Evolutionary conservation across 2,888 invertebrate genomes (phyloP), one percentile per base, ranked within the genome.

Genomic region (Sarcophaga rosellei): DNA sequence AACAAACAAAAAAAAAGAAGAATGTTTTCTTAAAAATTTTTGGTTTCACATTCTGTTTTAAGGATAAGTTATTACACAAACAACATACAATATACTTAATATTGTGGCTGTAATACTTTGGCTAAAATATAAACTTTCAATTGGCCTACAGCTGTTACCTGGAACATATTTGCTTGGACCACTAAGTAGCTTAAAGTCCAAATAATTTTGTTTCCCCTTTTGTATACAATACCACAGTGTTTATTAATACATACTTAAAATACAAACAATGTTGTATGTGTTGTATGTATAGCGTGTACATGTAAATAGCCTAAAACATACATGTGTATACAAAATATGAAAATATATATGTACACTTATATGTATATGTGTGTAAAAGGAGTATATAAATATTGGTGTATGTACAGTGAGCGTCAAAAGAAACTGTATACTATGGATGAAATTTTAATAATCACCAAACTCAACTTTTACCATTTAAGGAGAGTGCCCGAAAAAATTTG

Each of bases 121-220:
- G 73, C 61, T 62, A 61, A 74, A 62, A 62, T 62, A 45, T 11
- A 47, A 21, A 21, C 61, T 74, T 63, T n/a, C 47, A 44, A 53
- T 15, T 53, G 4, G 15, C 53, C 53, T 53, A 53, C 12, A 53
- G 53, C 12, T 15, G 12, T 53, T 53, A 53, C 53, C 53, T 53
- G 15, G 10, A 15, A 53, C 12, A 53, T 53, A 17, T 53, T 53
- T 17, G 17, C 53, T 10, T 53, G 15, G 17, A 15, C 17, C 53
- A 53, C 53, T 47, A 53, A 53, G 53, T 53, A 53, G 53, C 53
- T 53, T 53, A 53, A 53, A 53, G 53, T 53, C 4, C 17, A 53
- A 53, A 53, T 53, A 1, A 53, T 53, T 53, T 53, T 53, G 53
- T 53, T 53, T 12, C 10, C 4, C 17, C 17, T 4, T 53, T 53